Base-by-base conservation (phyloP, 2,113 vertebrate species). In the Panthera leo region DNA sequence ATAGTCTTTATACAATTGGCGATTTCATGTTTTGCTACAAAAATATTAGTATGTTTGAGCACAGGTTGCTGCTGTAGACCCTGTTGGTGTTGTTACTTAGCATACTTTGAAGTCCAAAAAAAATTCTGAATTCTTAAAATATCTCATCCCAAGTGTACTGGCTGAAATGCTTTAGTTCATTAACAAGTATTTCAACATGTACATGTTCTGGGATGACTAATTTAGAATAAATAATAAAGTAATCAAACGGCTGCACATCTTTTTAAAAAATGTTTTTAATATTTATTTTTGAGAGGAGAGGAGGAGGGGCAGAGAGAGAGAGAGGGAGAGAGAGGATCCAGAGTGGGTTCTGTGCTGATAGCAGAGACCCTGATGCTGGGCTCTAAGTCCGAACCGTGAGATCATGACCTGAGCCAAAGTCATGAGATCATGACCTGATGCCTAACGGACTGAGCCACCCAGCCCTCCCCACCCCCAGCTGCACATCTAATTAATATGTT, bases 51-150 rank as follows among this genome's bases (percentile, higher is more conserved):
- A n/a, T 78, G 21, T 85, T 94, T 96, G 51, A 65, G 94, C 36
- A 85, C 14, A 82, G 39, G 29, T 82, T 85, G 21, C 31, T 91
- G 18, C n/a, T 89, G 8, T 42, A 89, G 19, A 92, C 34, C 1
- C 13, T 94, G 4, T 10, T 65, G 36, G 14, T 16, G 31, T 7
- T 94, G n/a, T 71, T 87, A 75, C n/a, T 92, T 79, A 84, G 55
- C 63, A 65, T 75, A 53, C 42, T 92, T 95, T 63, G 79, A 97
- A 94, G 89, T 82, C 21, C 23, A 55, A 42, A 51, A 31, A n/a
- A 82, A 96, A 58, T 70, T 94, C 21, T 87, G 16, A 65, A 86
- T 80, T 96, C 53, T 70, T 71, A 90, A 94, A 94, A 86, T 96
- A 89, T 15, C 7, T 71, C 25, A 6, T 87, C 27, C 29, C 5